Evolutionary conservation across 2,797 vertebrate genomes (phyloP), one percentile per base, ranked within the genome.

Genomic region (Urophycis tenuis): DNA sequence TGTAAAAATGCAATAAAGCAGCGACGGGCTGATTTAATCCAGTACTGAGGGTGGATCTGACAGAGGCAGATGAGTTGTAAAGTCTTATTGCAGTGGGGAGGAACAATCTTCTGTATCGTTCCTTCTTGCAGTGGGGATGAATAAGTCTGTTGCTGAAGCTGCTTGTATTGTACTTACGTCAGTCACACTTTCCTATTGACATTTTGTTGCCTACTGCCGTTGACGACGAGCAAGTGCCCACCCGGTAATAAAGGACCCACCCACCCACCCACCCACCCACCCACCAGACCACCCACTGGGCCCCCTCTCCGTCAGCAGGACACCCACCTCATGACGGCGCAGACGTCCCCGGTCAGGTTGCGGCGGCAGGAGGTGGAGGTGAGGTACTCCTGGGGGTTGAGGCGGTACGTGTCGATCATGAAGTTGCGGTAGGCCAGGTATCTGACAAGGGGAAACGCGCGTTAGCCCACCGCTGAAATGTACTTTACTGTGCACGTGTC

Each of bases 371-470:
- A 97, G 0, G 97, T 99, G 90, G 96, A 97, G 73, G 97, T 99
- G 87, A 99, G 92, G 87, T 99, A 99, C 88, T 99, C 97, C 87
- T 99, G 97, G 0, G 98, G 98, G 88, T 98, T 99, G 32, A 99
- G 90, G 60, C 98, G 95, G 11, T 99, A 99, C 0, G 97, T 99
- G 89, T 99, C 98, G 0, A 99, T 98, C 95, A 99, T 99, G 91
- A 99, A 99, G 92, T 99, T 99, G 49, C 98, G 95, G 85, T 99
- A 99, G 8, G 98, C 98, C 91, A 99, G 83, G 85, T 96, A 99
- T 94, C 98, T 99, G 90, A 77, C 0, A 1, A 60, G 32, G 67
- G 0, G 30, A 19, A n/a, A 41, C 19, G 39, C 45, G 49, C 60
- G 12, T 81, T 12, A 77, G 33, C 1, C 4, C 73, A 30, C 0